These are phyloP conservation scores for Scortum barcoo DNA, from an alignment of 2,113 vertebrate species.

Conservation along the genomic window DNA sequence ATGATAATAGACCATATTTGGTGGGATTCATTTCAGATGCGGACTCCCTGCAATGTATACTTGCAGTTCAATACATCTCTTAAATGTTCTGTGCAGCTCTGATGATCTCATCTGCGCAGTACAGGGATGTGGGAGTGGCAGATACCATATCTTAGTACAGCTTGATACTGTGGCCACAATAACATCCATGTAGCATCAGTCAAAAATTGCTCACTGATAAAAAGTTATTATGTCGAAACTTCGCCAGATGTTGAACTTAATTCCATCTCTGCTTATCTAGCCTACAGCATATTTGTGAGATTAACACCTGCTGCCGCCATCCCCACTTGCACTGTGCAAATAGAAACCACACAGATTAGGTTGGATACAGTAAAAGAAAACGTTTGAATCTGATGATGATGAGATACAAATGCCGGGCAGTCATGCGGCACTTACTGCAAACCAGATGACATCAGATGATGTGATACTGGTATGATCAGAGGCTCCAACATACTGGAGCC, in stretches of 20 bases:
- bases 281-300: neutral
- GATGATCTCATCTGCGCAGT: too few species aligned
- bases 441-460: neutral
- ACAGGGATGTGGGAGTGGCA: too few species aligned
- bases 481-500: neutral
- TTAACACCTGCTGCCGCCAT: neutral
- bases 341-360: neutral
- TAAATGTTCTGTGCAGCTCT: neutral
- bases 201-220: neutral
- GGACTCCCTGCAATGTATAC: neutral
- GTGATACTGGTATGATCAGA: neutral
- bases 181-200: neutral
- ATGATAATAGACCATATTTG: neutral
- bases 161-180: neutral
- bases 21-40: neutral
- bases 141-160: too few species aligned
- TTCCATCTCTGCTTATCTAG: neutral
- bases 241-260: neutral
- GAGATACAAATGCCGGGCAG: neutral
- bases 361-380: neutral
- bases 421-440: neutral
- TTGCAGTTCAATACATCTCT: neutral
- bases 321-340: neutral
- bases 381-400: neutral
- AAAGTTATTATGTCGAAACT: neutral